A percentile compares a stretch with the other conserved stretches of the same genome.
These are phyloP conservation scores for Bambusicola thoracicus DNA, from an alignment of 2,113 vertebrate genomes.

Conservation along the genomic window DNA sequence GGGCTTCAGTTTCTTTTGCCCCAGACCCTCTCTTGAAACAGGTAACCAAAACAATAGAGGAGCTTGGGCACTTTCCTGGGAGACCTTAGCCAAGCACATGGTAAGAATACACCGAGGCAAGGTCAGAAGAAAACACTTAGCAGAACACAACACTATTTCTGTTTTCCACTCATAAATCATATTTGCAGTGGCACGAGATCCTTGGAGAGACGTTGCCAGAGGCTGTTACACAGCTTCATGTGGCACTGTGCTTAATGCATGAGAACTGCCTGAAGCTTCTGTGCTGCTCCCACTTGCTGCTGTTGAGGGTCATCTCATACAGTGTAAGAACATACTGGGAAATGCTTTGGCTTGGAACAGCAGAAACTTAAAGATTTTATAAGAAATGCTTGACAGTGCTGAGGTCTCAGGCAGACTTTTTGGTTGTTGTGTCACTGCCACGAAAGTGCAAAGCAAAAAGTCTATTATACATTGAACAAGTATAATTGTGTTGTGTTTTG, in stretches of 20 bases:
- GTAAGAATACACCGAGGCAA: not conserved
- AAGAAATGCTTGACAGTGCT: not conserved
- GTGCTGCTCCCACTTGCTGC: not conserved
- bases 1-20: not conserved
- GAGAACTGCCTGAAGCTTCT: not conserved
- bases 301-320: not conserved
- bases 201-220: not conserved
- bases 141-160: not conserved
- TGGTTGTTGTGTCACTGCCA: not conserved
- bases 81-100: not conserved
- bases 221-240: not conserved
- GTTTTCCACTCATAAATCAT: not conserved
- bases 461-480: not conserved
- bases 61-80: not conserved
- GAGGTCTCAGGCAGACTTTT: slow-evolving; percentile 13
- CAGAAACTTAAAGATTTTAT: not conserved
- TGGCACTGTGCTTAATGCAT: not conserved
- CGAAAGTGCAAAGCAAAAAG: slow-evolving; percentile 33
- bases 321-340: not conserved
- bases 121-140: not conserved
- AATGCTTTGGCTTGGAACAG: not conserved
- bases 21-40: not conserved
- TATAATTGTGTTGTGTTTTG: slow-evolving; percentile 42
- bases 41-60: not conserved
- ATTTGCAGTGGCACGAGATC: not conserved